These are phyloP conservation scores for Chionis minor DNA, from an alignment of 2,113 vertebrate genomes.

Conservation along the genomic window DNA sequence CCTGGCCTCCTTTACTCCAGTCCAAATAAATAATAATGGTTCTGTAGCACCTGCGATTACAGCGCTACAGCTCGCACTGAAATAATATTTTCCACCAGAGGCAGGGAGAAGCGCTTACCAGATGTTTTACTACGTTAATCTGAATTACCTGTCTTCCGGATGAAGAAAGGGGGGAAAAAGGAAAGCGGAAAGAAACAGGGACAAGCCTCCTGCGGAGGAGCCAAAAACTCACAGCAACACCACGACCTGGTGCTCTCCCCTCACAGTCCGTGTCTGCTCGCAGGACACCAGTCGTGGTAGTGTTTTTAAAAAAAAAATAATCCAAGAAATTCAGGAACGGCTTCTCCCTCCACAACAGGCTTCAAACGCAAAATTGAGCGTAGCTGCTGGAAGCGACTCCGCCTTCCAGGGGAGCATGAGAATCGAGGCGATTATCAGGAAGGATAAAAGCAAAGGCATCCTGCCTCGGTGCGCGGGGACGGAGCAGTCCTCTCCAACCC, in stretches of 20 bases:
- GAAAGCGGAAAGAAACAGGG: neutral
- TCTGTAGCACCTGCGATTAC: neutral
- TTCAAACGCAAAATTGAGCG: neutral
- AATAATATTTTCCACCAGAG: neutral
- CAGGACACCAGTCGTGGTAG: fast-evolving
- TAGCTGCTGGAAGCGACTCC: neutral
- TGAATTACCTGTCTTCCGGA: neutral
- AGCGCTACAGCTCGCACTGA: neutral
- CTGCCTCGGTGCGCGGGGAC: fast-evolving
- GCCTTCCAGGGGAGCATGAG: neutral
- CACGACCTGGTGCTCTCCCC: neutral
- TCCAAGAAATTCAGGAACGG: neutral
- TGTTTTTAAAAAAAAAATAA: neutral
- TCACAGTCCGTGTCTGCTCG: neutral
- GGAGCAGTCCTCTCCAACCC: fast-evolving
- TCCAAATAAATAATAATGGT: neutral
- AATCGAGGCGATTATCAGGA: neutral
- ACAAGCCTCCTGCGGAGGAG: neutral
- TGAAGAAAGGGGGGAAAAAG: neutral
- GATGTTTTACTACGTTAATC: neutral
- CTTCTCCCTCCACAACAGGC: neutral
- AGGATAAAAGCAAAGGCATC: neutral
- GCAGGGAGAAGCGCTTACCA: neutral
- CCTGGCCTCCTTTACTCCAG: neutral
- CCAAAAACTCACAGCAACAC: neutral